A percentile compares a stretch with the other conserved stretches of the same genome.
Evolutionary conservation across 2,797 vertebrate species (phyloP).

Genomic region (Lepidocolaptes lacrymiger): DNA sequence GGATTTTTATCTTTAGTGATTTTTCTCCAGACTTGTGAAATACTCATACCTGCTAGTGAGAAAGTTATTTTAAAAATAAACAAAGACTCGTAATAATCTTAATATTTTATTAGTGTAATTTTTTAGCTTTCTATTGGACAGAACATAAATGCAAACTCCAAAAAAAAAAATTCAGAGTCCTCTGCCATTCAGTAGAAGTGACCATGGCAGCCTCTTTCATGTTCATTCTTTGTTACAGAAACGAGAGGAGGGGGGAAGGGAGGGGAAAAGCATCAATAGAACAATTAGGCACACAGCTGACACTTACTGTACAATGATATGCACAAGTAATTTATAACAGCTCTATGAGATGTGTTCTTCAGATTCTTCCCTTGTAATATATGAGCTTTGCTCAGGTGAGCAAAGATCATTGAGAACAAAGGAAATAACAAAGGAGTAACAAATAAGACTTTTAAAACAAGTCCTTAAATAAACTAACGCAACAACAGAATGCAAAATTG

Average conservation of each 20-base stretch:
- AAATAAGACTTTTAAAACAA: slow-evolving; percentile 98
- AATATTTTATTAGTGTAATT: slow-evolving; percentile 97
- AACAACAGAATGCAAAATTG: slow-evolving; percentile 88
- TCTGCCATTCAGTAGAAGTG: slow-evolving; percentile 86
- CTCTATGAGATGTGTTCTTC: slow-evolving; percentile 79
- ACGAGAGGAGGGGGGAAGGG: slow-evolving; percentile 67
- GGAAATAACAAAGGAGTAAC: slow-evolving; percentile 74
- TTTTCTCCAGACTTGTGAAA: background rate
- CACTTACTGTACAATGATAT: slow-evolving; percentile 92
- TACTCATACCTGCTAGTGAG: rapidly evolving
- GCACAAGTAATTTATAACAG: slow-evolving; percentile 79
- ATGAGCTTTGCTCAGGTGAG: slow-evolving; percentile 77
- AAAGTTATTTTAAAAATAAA: slow-evolving; percentile 30
- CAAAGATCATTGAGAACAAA: slow-evolving; percentile 75
- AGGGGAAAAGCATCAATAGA: slow-evolving; percentile 89
- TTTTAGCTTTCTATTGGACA: slow-evolving; percentile 88
- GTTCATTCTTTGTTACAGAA: slow-evolving; percentile 84
- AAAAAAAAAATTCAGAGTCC: slow-evolving; percentile 78
- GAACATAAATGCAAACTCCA: slow-evolving; percentile 89
- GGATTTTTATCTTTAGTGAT: background rate
- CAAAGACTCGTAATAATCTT: slow-evolving; percentile 71
- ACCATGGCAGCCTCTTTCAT: slow-evolving; percentile 85
- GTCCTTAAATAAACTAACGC: slow-evolving; percentile 88
- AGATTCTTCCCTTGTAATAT: slow-evolving; percentile 73
- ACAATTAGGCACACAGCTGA: slow-evolving; percentile 98